Base-by-base conservation (phyloP, 2,797 vertebrate genomes). In the Rousettus madagascariensis region DNA sequence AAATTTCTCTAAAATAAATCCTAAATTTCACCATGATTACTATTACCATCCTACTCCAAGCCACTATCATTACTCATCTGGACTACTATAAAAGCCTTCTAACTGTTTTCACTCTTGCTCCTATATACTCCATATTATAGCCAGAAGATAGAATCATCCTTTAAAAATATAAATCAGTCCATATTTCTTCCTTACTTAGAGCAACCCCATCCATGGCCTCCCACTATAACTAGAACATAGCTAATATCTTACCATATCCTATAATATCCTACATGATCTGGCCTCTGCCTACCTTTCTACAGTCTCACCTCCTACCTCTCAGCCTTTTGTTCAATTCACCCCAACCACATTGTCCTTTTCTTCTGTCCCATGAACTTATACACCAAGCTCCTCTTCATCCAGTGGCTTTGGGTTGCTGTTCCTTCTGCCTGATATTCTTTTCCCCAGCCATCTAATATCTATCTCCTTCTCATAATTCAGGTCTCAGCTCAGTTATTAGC, bases 1-100 rank as follows among this genome's bases (percentile, higher is more conserved):
- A 94, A 65, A 46, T 46, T 77, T 33, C 66, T 95, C 49, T 10
- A 33, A 93, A 95, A 61, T 65, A 90, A 87, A 95, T 90, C 38
- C 36, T 79, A 22, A 77, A 88, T 96, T 92, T 92, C 41, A 63
- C 36, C 49, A 82, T 92, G 49, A 77, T 16, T 74, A 49, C 13
- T 30, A 17, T 61, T 68, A 83, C 28, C 8, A 49, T 75, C 69
- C 26, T 49, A 49, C 51, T 83, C 16, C 28, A 93, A 57, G 38
- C 24, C 36, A 61, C 38, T 26, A 65, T 79, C 75, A 55, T 49
- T 12, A 86, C 28, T 66, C n/a, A 51, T 19, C 38, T 43, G 57
- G 41, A 91, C 22, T 79, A n/a, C 46, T 78, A 36, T 24, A 90
- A 86, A 89, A 74, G 38, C 24, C 3, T 57, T 24, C 13, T 82